Base-by-base conservation (phyloP, 2,888 invertebrate genomes). In the Athalia cordata region DNA sequence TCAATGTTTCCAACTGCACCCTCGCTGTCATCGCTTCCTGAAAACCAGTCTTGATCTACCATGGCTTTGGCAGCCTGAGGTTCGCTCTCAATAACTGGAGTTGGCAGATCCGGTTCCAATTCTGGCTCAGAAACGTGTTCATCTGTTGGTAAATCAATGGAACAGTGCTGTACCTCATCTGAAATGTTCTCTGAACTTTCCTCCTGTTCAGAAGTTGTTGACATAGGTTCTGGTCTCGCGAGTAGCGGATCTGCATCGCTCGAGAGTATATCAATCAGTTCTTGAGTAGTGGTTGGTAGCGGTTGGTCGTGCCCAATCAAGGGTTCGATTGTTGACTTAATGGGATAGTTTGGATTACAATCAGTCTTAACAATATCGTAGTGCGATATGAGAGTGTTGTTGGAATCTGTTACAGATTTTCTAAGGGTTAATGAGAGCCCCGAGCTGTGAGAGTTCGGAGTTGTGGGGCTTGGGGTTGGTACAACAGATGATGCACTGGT, bases 1-100 rank as follows among this genome's bases (percentile, higher is more conserved):
- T 92, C 83, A 83, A 87, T 86, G 84, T 87, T 89, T 87, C 92
- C 92, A 87, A 91, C 91, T 0, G 91, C 91, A 84, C 92, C 84
- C 80, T 89, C 89, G 78, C 89, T 89, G 68, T 89, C 89, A 50
- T 90, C 90, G 78, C 89, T 89, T 1, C 88, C 89, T 3, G 90
- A 90, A 77, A 87, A 89, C 89, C 90, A 90, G 80, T 90, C 90
- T 77, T 90, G 90, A 80, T 90, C 90, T 0, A 89, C 87, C 49
- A 88, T 81, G 5, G 86, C 82, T 79, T 90, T 90, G 0, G 87
- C 84, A 76, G 87, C 81, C 79, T 86, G 81, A 80, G 81, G 81
- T n/a, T 87, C 85, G 5, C 66, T 75, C 61, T 81, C 82, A 3
- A 84, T 84, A 43, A 74, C 81, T 59, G 82, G 78, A 3, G 77